phyloP scores from a whole-genome alignment of 2,888 invertebrate species.

The Agonopterix heracliana region DNA sequence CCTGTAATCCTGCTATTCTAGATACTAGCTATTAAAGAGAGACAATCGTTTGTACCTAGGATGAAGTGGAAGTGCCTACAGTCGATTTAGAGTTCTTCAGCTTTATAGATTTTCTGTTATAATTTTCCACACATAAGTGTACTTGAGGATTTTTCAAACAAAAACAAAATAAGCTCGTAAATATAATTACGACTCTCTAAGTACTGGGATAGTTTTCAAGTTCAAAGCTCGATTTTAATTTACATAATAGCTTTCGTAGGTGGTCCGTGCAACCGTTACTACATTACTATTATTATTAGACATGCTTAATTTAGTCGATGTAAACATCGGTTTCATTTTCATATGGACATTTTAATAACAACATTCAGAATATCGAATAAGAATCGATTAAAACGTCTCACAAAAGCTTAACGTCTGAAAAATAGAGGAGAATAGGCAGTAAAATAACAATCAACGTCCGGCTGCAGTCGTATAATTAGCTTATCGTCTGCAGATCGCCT shows the following conservation, averaged over 20 bases:
- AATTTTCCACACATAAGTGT: too few species aligned
- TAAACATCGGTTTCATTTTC: slow-evolving; percentile 42
- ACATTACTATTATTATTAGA: slow-evolving; percentile 29
- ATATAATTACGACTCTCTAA: too few species aligned
- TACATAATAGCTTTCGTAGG: slow-evolving; percentile 43
- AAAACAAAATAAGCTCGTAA: too few species aligned
- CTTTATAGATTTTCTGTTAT: too few species aligned
- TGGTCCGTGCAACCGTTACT: slow-evolving; percentile 40
- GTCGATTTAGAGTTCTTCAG: too few species aligned
- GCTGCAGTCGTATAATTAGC: slow-evolving; percentile 58
- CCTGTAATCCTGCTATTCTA: slow-evolving; percentile 24
- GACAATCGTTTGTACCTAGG: slow-evolving; percentile 24
- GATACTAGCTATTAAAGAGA: slow-evolving; percentile 9
- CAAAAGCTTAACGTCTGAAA: slow-evolving; percentile 55
- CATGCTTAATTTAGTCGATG: slow-evolving; percentile 28
- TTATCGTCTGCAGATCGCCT: slow-evolving; percentile 63
- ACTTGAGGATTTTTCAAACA: too few species aligned
- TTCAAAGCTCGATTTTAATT: slow-evolving; percentile 31
- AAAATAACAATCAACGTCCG: slow-evolving; percentile 54
- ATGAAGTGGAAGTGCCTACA: slow-evolving; percentile 9
- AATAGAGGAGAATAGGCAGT: slow-evolving; percentile 43
- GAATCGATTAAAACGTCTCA: slow-evolving; percentile 29
- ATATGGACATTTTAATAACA: slow-evolving; percentile 48
- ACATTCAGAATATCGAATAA: slow-evolving; percentile 32
- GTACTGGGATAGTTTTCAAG: not conserved